Conservation (phyloP, 2,888 invertebrate species). For the Coecobrya sp. region DNA sequence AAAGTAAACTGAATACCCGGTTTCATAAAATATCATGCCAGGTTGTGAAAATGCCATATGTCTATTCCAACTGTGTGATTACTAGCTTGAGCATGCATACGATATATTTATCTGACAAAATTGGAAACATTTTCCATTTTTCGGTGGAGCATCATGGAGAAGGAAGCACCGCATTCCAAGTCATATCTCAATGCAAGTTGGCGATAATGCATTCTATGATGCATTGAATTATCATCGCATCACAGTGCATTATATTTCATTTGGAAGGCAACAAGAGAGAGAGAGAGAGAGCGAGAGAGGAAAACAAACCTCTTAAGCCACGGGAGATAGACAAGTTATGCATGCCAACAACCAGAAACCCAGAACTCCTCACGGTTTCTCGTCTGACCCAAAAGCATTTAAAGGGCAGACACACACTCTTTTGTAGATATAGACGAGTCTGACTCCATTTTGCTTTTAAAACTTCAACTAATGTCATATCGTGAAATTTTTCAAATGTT, state of each 20-base stretch:
- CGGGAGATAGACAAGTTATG: slow-evolving; percentile 82
- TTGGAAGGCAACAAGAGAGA: slow-evolving; percentile 10
- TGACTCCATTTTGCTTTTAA: slow-evolving; percentile 81
- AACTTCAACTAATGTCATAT: slow-evolving; percentile 79
- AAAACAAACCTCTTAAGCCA: slow-evolving; percentile 81
- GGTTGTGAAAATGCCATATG: slow-evolving; percentile 69
- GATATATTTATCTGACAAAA: slow-evolving; percentile 78
- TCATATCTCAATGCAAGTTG: slow-evolving; percentile 68
- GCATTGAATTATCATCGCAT: slow-evolving; percentile 79
- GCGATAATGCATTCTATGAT: slow-evolving; percentile 71
- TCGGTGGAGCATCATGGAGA: slow-evolving; percentile 52
- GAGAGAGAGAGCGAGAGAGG: slow-evolving; percentile 61
- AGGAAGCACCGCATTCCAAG: slow-evolving; percentile 60
- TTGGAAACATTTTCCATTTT: slow-evolving; percentile 80
- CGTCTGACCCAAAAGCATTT: slow-evolving; percentile 77
- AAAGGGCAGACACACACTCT: slow-evolving; percentile 70
- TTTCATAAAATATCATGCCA: slow-evolving; percentile 40
- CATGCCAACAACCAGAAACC: slow-evolving; percentile 78
- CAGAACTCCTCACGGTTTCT: slow-evolving; percentile 56
- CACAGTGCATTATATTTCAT: slow-evolving; percentile 71
- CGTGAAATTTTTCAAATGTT: slow-evolving; percentile 81
- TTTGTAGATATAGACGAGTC: slow-evolving; percentile 73
- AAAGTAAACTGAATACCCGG: slow-evolving; percentile 5
- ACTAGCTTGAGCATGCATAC: slow-evolving; percentile 50
- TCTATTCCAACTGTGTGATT: slow-evolving; percentile 80